These are phyloP conservation scores for Phasianus colchicus DNA, from an alignment of 2,113 vertebrate genomes.

Conservation along the genomic window DNA sequence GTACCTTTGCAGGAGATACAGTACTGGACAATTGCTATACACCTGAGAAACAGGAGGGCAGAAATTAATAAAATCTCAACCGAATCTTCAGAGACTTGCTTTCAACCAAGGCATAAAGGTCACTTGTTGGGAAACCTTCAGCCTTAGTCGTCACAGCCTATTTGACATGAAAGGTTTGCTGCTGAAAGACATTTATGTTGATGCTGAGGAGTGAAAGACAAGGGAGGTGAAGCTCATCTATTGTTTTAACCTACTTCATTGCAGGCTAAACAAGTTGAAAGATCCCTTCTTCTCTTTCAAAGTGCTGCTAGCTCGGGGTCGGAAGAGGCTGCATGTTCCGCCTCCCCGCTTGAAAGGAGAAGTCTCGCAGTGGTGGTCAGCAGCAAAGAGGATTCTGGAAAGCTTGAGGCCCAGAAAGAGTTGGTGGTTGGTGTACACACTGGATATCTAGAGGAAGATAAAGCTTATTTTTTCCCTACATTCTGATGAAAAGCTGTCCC, in stretches of 20 bases:
- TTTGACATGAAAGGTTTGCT: conserved; percentile 68
- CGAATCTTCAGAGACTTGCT: conserved; percentile 54
- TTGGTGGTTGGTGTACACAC: neutral
- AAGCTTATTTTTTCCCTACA: rapidly evolving
- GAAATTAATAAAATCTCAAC: conserved; percentile 71
- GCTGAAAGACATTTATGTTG: conserved; percentile 68
- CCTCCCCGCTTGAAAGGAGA: conserved; percentile 61
- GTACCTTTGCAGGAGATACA: neutral
- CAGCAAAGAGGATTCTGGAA: conserved; percentile 14
- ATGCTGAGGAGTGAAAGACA: conserved; percentile 66
- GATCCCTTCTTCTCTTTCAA: conserved; percentile 53
- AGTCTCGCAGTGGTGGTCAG: conserved; percentile 41
- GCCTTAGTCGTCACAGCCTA: conserved; percentile 43
- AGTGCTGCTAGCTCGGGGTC: conserved; percentile 32
- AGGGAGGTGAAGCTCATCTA: conserved; percentile 72
- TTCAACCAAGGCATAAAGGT: conserved; percentile 65
- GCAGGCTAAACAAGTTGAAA: conserved; percentile 74
- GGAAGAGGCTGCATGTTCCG: conserved; percentile 34
- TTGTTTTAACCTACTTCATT: conserved; percentile 75
- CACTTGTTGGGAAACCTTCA: conserved; percentile 60
- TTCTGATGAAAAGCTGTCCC: neutral
- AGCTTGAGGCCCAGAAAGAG: neutral
- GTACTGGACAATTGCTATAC: neutral
- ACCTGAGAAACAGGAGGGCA: conserved; percentile 48
- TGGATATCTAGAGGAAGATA: neutral